Conservation (phyloP, 2,888 invertebrate species). For the Atherix ibis region DNA sequence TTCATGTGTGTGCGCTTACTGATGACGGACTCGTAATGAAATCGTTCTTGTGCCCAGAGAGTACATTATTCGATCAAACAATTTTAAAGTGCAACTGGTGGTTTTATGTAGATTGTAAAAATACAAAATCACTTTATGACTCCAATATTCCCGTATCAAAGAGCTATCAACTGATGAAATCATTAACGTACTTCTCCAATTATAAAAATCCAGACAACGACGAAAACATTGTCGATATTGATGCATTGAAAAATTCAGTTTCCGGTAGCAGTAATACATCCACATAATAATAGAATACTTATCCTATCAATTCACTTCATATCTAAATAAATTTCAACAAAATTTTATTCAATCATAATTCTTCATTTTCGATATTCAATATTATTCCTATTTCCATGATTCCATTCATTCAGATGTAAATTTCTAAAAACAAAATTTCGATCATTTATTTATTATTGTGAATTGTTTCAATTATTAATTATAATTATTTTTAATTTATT, state of each 20-base stretch:
- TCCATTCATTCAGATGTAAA: too few relatives aligned
- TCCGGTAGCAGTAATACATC: constrained; percentile 3
- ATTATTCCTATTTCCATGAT: too few relatives aligned
- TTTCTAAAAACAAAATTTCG: too few relatives aligned
- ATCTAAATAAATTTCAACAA: too few relatives aligned
- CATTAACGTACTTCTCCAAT: constrained; percentile 72
- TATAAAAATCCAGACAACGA: constrained; percentile 41
- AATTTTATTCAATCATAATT: too few relatives aligned
- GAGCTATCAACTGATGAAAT: constrained; percentile 83
- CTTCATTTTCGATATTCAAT: too few relatives aligned
- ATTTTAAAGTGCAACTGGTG: constrained; percentile 88
- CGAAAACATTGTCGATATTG: constrained; percentile 12
- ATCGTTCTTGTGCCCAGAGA: constrained; percentile 81
- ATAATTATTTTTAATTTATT: too few relatives aligned
- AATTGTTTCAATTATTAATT: too few relatives aligned
- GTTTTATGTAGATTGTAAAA: constrained; percentile 84
- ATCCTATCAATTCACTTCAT: too few relatives aligned
- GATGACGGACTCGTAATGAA: constrained; percentile 82
- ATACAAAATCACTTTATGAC: constrained; percentile 63
- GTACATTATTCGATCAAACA: constrained; percentile 79
- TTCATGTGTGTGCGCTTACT: constrained; percentile 79
- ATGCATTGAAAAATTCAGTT: constrained; percentile 15
- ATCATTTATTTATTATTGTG: too few relatives aligned
- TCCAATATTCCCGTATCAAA: constrained; percentile 83
- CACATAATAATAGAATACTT: constrained; percentile 2